phyloP scores from a whole-genome alignment of 2,888 invertebrate genomes.

The Nudaria mundana region DNA sequence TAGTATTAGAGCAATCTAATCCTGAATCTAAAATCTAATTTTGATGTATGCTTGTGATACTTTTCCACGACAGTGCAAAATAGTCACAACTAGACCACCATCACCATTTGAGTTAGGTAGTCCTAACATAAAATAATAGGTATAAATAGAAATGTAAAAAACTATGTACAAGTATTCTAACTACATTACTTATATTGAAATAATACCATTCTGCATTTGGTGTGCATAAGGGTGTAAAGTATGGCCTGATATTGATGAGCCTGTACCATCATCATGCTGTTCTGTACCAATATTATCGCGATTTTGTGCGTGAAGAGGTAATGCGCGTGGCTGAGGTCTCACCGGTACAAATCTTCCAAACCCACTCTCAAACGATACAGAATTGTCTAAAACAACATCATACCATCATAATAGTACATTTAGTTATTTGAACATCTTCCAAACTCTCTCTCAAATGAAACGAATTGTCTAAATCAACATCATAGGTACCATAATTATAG shows the following conservation, averaged over 20 bases:
- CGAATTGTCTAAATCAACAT: constrained; percentile 63
- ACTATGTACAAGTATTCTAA: no score
- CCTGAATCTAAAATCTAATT: no score
- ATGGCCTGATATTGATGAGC: constrained; percentile 59
- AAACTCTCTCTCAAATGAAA: constrained; percentile 72
- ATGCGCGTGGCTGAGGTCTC: constrained; percentile 70
- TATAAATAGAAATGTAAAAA: no score
- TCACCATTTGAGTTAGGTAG: no score
- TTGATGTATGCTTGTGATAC: no score
- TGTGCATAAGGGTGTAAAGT: constrained; percentile 69
- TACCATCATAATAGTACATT: constrained; percentile 2
- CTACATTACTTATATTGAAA: no score
- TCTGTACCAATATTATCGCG: constrained; percentile 62
- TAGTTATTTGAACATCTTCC: constrained; percentile 50
- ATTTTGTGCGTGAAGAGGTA: constrained; percentile 70
- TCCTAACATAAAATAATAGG: no score
- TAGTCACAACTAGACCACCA: no score
- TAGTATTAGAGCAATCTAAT: no score
- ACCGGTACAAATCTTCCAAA: constrained; percentile 78
- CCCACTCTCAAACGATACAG: constrained; percentile 70
- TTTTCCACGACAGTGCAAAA: no score
- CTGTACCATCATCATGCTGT: constrained; percentile 63
- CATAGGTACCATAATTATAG: constrained; percentile 1
- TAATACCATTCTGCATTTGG: constrained; percentile 72
- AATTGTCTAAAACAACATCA: constrained; percentile 58